Percentiles rank a stretch among this genome's conserved stretches.
Conservation (phyloP, 1,140 invertebrate genomes). For the Scaptomyza hsui region DNA sequence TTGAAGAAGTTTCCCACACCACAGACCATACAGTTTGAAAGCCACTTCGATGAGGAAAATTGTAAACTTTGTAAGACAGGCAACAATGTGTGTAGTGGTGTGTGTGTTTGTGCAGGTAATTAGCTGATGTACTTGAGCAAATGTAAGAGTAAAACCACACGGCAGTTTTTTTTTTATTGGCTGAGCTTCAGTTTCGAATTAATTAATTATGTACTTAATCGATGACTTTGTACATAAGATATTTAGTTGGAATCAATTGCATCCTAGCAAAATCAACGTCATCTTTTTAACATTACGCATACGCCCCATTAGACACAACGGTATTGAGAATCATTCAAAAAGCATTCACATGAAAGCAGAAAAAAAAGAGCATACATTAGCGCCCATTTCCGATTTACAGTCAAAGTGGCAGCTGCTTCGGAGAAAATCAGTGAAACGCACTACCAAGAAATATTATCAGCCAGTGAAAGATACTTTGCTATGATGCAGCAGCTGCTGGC, state of each 20-base stretch:
- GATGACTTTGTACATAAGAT: no score
- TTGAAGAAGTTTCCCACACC: conserved; percentile 11
- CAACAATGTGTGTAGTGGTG: background rate
- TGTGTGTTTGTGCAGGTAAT: conserved; percentile 15
- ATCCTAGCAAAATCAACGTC: background rate
- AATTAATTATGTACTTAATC: no score
- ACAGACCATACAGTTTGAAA: conserved; percentile 30
- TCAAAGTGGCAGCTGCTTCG: background rate
- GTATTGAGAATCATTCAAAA: conserved; percentile 15
- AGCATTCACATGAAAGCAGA: conserved; percentile 1
- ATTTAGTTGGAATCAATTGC: background rate
- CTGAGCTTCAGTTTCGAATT: background rate
- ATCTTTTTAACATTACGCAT: conserved; percentile 6
- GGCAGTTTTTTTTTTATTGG: background rate
- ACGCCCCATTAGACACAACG: conserved; percentile 24
- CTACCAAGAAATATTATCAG: conserved; percentile 35
- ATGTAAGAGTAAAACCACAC: background rate
- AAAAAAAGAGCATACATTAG: conserved; percentile 49
- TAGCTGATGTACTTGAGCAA: conserved; percentile 8
- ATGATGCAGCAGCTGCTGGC: conserved; percentile 30
- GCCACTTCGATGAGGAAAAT: conserved; percentile 11
- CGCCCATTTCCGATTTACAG: conserved; percentile 48
- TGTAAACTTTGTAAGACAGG: background rate
- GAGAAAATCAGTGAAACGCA: no score
- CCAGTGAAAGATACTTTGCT: conserved; percentile 41